Percentiles rank a stretch among this genome's conserved stretches.
Evolutionary conservation across 2,888 invertebrate genomes (phyloP).

Genomic region (Thereva unica): DNA sequence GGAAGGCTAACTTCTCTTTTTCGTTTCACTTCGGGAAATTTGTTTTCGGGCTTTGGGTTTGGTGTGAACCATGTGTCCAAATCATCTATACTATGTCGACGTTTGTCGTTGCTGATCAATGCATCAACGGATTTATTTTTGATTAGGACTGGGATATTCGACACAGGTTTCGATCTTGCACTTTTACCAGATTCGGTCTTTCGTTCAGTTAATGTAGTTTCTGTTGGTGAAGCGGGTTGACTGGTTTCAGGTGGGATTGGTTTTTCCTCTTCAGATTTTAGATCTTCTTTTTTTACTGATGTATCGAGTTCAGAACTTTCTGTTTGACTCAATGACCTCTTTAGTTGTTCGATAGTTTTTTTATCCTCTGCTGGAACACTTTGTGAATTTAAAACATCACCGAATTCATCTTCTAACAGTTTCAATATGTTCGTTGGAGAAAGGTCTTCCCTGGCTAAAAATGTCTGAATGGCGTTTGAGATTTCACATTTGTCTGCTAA

Average conservation of each 20-base stretch:
- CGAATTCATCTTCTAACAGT: constrained; percentile 40
- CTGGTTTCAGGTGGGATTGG: no score
- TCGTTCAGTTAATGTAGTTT: no score
- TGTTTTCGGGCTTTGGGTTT: constrained; percentile 5
- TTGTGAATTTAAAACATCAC: constrained; percentile 34
- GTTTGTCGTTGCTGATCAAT: constrained; percentile 25
- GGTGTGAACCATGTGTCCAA: constrained; percentile 44
- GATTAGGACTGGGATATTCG: constrained; percentile 24
- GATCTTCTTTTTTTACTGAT: neutral
- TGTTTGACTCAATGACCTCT: constrained; percentile 14
- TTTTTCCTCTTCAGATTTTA: neutral
- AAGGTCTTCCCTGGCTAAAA: constrained; percentile 33
- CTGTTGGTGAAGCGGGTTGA: no score
- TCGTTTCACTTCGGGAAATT: constrained; percentile 32
- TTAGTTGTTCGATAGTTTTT: constrained; percentile 31
- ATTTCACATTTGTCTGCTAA: constrained; percentile 11
- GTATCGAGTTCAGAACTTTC: neutral
- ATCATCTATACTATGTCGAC: constrained; percentile 44
- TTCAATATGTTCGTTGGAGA: constrained; percentile 33
- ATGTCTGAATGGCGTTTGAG: constrained; percentile 36
- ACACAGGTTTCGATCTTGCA: constrained; percentile 6
- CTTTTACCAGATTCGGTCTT: neutral
- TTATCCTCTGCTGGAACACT: constrained; percentile 28
- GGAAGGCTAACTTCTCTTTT: constrained; percentile 38
- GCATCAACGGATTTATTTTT: constrained; percentile 27